Base-by-base conservation (phyloP, 2,888 invertebrate genomes). In the Argyra leucocephala region DNA sequence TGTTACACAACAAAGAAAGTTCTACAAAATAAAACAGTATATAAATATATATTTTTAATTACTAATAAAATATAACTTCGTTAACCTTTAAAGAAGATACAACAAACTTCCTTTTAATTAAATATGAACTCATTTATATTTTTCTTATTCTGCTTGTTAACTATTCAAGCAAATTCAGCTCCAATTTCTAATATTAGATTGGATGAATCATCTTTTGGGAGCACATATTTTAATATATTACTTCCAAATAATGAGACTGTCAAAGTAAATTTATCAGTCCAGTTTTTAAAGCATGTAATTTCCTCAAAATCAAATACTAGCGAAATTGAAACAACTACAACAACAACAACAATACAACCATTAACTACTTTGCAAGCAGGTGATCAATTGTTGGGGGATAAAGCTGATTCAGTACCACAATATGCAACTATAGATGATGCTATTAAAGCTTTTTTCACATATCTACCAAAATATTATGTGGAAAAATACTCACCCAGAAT, bases 361-460 rank as follows among this genome's bases (percentile, higher is more conserved):
- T 59, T 57, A 60, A 10, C 22, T 66, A 57, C 57, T 66, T 64
- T 64, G n/a, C 63, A 61, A 62, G 62, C 22, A 37, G 57, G 24
- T 58, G 65, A 64, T n/a, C 61, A 26, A 61, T 63, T 57, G 48
- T 31, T 58, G 63, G n/a, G 24, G 21, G 62, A 57, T 61, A 9
- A 37, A 65, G 57, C 62, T 31, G 26, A 48, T 22, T 6, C 48
- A 58, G 31, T 61, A 36, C 59, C 58, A 65, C 48, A 48, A 57
- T n/a, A 23, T n/a, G 23, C 61, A 31, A 63, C 65, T 22, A 60
- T 66, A 10, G 36, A 66, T 24, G 63, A 66, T 22, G 57, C 61
- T 57, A 66, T 66, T 61, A 62, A 64, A 59, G 64, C 62, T 15
- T 66, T 66, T 66, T n/a, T n/a, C n/a, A n/a, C n/a, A n/a, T n/a